Base-by-base conservation (phyloP, 2,113 vertebrate species). In the Cairina moschata region DNA sequence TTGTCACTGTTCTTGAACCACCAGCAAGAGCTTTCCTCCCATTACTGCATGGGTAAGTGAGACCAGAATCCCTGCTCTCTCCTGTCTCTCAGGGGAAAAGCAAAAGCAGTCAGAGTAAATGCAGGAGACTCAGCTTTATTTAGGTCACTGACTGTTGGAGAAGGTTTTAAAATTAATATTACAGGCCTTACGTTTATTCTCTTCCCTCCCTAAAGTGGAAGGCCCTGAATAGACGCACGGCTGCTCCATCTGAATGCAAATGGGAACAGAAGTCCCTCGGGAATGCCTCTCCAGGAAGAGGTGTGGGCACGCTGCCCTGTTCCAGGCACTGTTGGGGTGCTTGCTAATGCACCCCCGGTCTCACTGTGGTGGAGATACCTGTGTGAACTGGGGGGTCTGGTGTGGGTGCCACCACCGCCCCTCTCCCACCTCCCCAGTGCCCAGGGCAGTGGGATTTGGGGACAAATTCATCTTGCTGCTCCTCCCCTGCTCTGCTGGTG, bases 121-220 rank as follows among this genome's bases (percentile, higher is more conserved):
- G 34, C 69, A 34, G 84, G 66, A 36, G 68, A 56, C 15, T 31
- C 59, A 44, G 90, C 88, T 93, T 93, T 92, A 90, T 85, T 95
- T 88, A 83, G 95, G 88, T 90, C 90, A 93, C 83, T 74, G 83
- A 11, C 83, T 90, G 65, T n/a, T 83, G 91, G 58, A 89, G 75
- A 86, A 96, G 76, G 10, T 42, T 97, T 95, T 55, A 85, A 88
- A 52, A 86, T 73, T 91, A 94, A 75, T 40, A 66, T 88, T 87
- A 72, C 16, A 74, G 65, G 42, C 73, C 89, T 67, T 58, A 55
- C 91, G 80, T 63, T 52, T 69, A 88, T 67, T 29, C 40, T 34
- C 42, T 56, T 13, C 55, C 68, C 76, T 91, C 75, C 32, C 73
- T 66, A 50, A 36, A 36, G 77, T 40, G 81, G 76, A 80, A 86